Base-by-base conservation (phyloP, 2,888 invertebrate species). In the Mesodorylaimus sp. region DNA sequence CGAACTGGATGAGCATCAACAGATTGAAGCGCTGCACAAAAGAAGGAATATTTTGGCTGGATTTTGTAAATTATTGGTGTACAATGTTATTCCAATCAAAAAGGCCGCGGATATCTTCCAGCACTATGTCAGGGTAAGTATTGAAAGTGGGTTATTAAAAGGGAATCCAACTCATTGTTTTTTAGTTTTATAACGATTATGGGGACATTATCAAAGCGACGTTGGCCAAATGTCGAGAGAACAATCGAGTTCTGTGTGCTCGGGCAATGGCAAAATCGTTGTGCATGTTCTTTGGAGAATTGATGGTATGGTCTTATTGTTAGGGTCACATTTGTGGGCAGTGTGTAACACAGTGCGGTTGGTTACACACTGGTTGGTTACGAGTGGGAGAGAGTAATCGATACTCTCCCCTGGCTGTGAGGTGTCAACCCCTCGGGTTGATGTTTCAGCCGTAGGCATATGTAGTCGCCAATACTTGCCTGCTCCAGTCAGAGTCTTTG, bases 171-270 rank as follows among this genome's bases (percentile, higher is more conserved):
- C n/a, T 42, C 7, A 16, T 46, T 24, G 16, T 26, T 26, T 41
- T 55, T 68, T 69, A 83, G 79, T 91, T 86, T 68, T 91, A 91
- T 71, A 88, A 89, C 67, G 91, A 95, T 70, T 95, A 91, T 70
- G 93, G 95, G 46, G 95, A 95, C 70, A 93, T 95, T 82, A 73
- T 97, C 58, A 99, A 99, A 73, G 83, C 87, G 32, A 91, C 95
- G 10, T 73, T 99, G 60, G 84, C 85, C 60, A 95, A 95, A 72
- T 87, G 91, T 13, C 77, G 95, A 57, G 97, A 99, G 73, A 88
- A 93, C 60, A 91, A 91, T 73, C 93, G 91, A 72, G 81, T 88
- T 38, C 83, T 82, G 67, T 93, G 91, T 70, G 88, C 95, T 5
- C 76, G 88, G 57, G 91, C 89, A 2, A 83, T 97, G 78, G 80